Evolutionary conservation across 2,797 vertebrate species (phyloP), one percentile per base, ranked within the genome.

Genomic region (Rhabdomys pumilio): DNA sequence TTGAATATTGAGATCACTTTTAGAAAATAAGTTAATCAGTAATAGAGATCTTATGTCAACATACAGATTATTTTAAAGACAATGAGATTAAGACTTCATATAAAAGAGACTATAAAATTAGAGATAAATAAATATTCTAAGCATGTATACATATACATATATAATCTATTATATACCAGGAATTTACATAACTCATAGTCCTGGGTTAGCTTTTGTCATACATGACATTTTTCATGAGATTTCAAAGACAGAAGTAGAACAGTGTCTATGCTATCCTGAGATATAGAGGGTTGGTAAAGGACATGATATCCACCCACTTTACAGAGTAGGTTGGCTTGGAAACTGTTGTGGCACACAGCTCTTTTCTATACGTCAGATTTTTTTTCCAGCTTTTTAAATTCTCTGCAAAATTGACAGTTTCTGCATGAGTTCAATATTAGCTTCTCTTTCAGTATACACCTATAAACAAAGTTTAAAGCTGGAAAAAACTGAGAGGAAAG

Each of bases 1-100:
- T 86, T 87, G 75, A 93, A 80, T 67, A 82, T 83, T 94, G 50
- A 63, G 72, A 34, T 90, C 47, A 87, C 77, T 67, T 29, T 79
- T 84, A 59, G 47, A 75, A 69, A 50, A 81, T 1, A 63, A 34
- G 79, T 65, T 92, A 38, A 31, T 26, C 1, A 57, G 63, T 44
- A 34, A 79, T 77, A 57, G 11, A 44, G 4, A 55, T 9, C 86
- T 59, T 29, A 19, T 73, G 59, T 76, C 3, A 11, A 61, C 72
- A 92, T 26, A 41, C 1, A 69, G 4, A 92, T 38, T 8, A 5
- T 26, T 87, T 59, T 89, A 55, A 57, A 79, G 75, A 41, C 14
- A 38, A 93, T 73, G 44, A 77, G 81, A 90, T 73, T 53, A 22
- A 63, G 12, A 44, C 31, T 44, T 87, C 3, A 41, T 82, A 34